Conservation (phyloP, 2,797 vertebrate genomes). For the Enteromius anoplus region DNA sequence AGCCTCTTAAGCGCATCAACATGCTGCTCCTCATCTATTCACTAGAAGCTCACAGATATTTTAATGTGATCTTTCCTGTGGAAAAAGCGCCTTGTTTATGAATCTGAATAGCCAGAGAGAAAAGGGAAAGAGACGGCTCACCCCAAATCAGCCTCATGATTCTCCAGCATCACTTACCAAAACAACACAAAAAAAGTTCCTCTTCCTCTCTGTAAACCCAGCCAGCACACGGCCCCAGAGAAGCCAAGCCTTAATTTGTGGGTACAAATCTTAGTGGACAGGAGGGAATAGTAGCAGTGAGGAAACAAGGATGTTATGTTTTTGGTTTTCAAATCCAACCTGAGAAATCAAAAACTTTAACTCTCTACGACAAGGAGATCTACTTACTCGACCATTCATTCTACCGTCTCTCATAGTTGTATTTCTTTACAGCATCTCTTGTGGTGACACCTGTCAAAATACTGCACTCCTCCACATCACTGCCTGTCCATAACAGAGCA, state of each 20-base stretch:
- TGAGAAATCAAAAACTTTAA: background rate
- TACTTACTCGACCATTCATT: background rate
- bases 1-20: constrained; percentile 8
- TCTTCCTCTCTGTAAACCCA: constrained; percentile 33
- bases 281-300: background rate
- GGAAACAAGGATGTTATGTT: background rate
- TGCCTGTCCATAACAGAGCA: background rate
- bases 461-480: constrained; percentile 12
- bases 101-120: constrained; percentile 16
- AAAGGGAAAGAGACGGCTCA: background rate
- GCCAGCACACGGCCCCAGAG: constrained; percentile 33
- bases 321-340: background rate
- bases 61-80: constrained; percentile 66
- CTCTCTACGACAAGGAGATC: background rate
- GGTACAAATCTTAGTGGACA: constrained; percentile 26
- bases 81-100: constrained; percentile 68
- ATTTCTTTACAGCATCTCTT: constrained; percentile 18
- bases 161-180: constrained; percentile 46
- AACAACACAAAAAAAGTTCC: constrained; percentile 53
- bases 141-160: constrained; percentile 48
- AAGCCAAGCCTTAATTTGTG: constrained; percentile 22
- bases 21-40: constrained; percentile 49
- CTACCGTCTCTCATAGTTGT: background rate
- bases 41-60: constrained; percentile 59
- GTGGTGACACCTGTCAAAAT: constrained; percentile 39